Evolutionary conservation across 1,140 invertebrate genomes (phyloP).

Genomic region (Drosophila busckii): DNA sequence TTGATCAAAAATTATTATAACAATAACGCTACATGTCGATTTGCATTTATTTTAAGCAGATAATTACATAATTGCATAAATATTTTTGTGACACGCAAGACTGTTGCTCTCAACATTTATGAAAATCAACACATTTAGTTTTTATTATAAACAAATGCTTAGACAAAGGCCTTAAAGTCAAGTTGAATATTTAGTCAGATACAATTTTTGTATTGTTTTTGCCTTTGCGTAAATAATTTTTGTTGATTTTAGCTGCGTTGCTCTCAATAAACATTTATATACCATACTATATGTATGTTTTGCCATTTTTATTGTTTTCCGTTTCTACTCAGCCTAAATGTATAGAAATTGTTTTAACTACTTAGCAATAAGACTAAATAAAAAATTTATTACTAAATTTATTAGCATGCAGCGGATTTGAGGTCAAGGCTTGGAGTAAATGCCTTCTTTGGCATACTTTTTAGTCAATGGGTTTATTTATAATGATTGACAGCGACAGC

Average conservation of each 20-base stretch:
- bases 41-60: conserved; percentile 50
- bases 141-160: conserved; percentile 57
- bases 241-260: conserved; percentile 37
- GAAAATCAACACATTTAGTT: conserved; percentile 53
- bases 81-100: conserved; percentile 62
- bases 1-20: conserved; percentile 44
- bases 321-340: conserved; percentile 53
- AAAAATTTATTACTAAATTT: conserved; percentile 35
- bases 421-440: not conserved
- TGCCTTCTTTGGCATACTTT: conserved; percentile 7
- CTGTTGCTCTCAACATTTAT: conserved; percentile 28
- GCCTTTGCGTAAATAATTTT: conserved; percentile 28
- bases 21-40: conserved; percentile 31
- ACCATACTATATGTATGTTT: too few species aligned
- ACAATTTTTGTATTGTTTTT: conserved; percentile 49
- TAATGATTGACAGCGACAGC: conserved; percentile 46
- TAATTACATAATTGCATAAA: conserved; percentile 72
- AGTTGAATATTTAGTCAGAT: conserved; percentile 50
- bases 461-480: conserved; percentile 12
- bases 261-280: conserved; percentile 52
- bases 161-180: conserved; percentile 36
- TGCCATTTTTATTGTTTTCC: conserved; percentile 67
- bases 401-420: conserved; percentile 2
- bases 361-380: conserved; percentile 41
- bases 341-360: conserved; percentile 52